Conservation (phyloP, 2,888 invertebrate genomes). For the Drosophila mimetica region DNA sequence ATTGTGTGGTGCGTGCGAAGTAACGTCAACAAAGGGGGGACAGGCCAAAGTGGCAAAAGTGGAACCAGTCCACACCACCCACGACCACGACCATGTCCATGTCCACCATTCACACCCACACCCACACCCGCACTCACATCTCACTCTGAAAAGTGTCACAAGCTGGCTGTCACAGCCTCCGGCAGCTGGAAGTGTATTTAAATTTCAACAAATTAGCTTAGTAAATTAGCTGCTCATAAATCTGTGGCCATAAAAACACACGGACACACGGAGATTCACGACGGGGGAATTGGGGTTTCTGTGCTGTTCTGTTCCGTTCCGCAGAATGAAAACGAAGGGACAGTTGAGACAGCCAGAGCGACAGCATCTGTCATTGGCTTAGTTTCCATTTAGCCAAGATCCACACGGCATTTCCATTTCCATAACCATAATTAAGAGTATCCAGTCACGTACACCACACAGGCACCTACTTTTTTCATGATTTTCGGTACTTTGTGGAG, state of each 20-base stretch:
- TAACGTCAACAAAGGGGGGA: slow-evolving; percentile 11
- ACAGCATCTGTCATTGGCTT: slow-evolving; percentile 39
- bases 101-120: too few relatives aligned
- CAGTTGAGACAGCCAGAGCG: slow-evolving; percentile 22
- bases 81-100: neutral
- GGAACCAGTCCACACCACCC: neutral
- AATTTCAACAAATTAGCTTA: slow-evolving; percentile 65
- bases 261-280: neutral
- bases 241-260: slow-evolving; percentile 53
- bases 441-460: slow-evolving; percentile 2
- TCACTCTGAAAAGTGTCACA: slow-evolving; percentile 56
- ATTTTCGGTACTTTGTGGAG: neutral
- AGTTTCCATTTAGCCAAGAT: slow-evolving; percentile 13
- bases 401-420: neutral
- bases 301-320: neutral
- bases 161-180: slow-evolving; percentile 40
- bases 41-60: slow-evolving; percentile 13
- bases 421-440: slow-evolving; percentile 13
- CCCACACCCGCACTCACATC: neutral
- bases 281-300: neutral
- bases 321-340: slow-evolving; percentile 1
- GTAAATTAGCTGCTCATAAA: slow-evolving; percentile 67
- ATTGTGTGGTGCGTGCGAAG: slow-evolving; percentile 58
- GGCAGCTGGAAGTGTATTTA: slow-evolving; percentile 56
- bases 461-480: neutral